Evolutionary conservation across 92 coral and sea anemone species (phyloP).

Genomic region (Pocillopora meandrina): DNA sequence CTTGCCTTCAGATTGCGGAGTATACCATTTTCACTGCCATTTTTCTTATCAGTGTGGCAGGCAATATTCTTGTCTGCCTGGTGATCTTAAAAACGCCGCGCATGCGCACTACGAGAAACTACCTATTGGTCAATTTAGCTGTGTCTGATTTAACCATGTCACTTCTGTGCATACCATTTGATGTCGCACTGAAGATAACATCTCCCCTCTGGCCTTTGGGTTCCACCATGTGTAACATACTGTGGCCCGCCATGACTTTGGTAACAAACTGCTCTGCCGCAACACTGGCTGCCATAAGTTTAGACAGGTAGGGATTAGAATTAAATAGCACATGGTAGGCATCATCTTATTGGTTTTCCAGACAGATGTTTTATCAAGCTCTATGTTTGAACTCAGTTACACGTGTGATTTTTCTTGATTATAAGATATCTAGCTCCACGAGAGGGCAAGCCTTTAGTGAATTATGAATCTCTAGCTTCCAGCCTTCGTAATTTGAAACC

Average conservation of each 20-base stretch:
- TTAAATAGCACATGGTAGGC: too few relatives aligned
- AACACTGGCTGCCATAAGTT: slow-evolving; percentile 86
- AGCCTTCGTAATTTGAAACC: too few relatives aligned
- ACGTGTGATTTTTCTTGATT: too few relatives aligned
- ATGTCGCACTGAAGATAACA: slow-evolving; percentile 68
- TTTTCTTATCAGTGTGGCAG: slow-evolving; percentile 73
- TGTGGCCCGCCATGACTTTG: slow-evolving; percentile 90
- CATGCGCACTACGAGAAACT: slow-evolving; percentile 89
- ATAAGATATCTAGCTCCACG: too few relatives aligned
- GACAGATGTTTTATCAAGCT: too few relatives aligned
- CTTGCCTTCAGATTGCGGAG: slow-evolving; percentile 56
- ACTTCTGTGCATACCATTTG: slow-evolving; percentile 85
- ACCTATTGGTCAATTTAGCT: slow-evolving; percentile 80
- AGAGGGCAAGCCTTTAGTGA: too few relatives aligned
- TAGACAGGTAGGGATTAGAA: slow-evolving; percentile 64
- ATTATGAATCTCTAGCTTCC: too few relatives aligned
- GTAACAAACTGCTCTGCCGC: slow-evolving; percentile 87
- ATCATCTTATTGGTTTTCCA: too few relatives aligned
- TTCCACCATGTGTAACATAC: slow-evolving; percentile 70
- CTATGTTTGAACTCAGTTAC: too few relatives aligned
- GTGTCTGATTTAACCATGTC: slow-evolving; percentile 84
- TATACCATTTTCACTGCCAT: slow-evolving; percentile 63
- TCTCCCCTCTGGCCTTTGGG: slow-evolving; percentile 76
- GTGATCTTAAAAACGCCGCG: slow-evolving; percentile 78
- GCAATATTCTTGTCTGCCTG: slow-evolving; percentile 78